A percentile compares a stretch with the other conserved stretches of the same genome.
Evolutionary conservation across 2,113 vertebrate genomes (phyloP).

Genomic region (Cebus imitator): DNA sequence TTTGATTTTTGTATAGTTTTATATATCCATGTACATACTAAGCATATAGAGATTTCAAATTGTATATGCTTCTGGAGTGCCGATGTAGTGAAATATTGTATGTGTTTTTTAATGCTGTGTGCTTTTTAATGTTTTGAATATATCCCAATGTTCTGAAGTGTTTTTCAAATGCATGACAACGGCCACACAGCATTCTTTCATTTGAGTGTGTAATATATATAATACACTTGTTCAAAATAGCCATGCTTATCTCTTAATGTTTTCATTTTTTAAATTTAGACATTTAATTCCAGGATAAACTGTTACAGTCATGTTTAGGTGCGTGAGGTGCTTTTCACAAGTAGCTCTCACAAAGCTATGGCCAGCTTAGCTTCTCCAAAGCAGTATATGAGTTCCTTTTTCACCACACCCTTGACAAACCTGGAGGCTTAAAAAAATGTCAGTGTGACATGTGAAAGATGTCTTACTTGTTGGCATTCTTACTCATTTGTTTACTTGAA

Average conservation of each 20-base stretch:
- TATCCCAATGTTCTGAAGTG: no score
- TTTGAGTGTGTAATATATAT: no score
- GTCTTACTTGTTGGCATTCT: not conserved
- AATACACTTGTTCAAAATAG: no score
- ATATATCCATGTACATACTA: not conserved
- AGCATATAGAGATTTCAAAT: not conserved
- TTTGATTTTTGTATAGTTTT: not conserved
- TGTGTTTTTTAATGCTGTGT: no score
- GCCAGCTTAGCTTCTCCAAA: not conserved
- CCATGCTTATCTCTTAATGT: no score
- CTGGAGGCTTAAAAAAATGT: not conserved
- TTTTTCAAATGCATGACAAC: no score
- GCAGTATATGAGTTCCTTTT: not conserved
- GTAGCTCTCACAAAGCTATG: not conserved
- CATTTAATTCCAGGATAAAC: not conserved
- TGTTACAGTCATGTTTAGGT: not conserved
- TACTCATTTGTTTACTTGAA: no score
- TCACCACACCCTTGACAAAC: not conserved
- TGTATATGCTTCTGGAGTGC: not conserved
- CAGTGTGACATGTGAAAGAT: not conserved
- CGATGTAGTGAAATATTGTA: no score
- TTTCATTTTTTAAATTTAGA: no score
- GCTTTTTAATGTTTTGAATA: no score
- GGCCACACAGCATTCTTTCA: no score
- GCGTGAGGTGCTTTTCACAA: not conserved